phyloP scores from a whole-genome alignment of 2,888 invertebrate genomes.

The Cryptocephalus primarius region DNA sequence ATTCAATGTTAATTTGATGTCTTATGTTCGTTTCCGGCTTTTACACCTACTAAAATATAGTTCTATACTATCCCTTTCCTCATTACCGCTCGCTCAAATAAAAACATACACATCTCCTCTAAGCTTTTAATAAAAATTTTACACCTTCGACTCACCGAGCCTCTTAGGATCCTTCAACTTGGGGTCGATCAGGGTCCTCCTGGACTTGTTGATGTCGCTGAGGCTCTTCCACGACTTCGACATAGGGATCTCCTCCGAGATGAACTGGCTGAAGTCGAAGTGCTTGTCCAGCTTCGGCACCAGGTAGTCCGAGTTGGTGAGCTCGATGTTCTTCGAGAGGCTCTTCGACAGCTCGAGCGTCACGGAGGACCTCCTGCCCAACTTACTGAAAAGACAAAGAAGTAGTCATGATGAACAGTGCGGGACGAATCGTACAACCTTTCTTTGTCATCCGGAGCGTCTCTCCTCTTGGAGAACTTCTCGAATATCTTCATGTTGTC shows the following conservation, averaged over 20 bases:
- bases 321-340: conserved; percentile 17
- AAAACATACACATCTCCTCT: too few species aligned
- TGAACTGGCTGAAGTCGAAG: conserved; percentile 14
- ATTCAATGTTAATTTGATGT: too few species aligned
- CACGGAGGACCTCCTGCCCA: conserved; percentile 25
- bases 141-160: conserved; percentile 7
- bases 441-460: too few species aligned
- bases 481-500: too few species aligned
- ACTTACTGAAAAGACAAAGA: conserved; percentile 21
- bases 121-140: too few species aligned
- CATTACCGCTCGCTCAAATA: too few species aligned
- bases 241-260: conserved; percentile 4
- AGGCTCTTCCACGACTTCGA: conserved; percentile 27
- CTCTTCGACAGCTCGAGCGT: conserved; percentile 17
- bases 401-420: not conserved
- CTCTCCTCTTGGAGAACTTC: conserved; percentile 1
- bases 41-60: too few species aligned
- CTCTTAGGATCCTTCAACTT: not conserved
- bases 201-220: conserved; percentile 24
- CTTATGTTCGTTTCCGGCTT: too few species aligned
- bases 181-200: not conserved
- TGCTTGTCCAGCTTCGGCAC: conserved; percentile 20
- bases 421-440: too few species aligned
- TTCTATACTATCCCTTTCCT: too few species aligned
- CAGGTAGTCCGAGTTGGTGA: conserved; percentile 20